These are phyloP conservation scores for Mus pahari DNA, from an alignment of 2,113 vertebrate genomes.

Conservation along the genomic window DNA sequence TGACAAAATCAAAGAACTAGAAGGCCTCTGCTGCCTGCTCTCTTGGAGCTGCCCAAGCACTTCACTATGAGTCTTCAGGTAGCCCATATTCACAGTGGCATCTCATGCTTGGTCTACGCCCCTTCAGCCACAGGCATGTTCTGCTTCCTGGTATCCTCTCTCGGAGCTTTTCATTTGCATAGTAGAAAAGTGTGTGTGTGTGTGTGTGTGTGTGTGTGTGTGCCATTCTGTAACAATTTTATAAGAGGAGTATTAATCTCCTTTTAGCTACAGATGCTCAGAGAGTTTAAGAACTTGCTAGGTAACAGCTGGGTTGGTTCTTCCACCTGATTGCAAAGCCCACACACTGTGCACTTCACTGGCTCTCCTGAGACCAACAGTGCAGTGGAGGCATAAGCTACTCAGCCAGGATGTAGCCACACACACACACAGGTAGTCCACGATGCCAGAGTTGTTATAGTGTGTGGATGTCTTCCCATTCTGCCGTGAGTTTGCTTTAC, in stretches of 20 bases:
- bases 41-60: neutral
- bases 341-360: neutral
- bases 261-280: neutral
- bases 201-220: neutral
- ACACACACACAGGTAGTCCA: neutral
- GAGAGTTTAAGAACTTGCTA: neutral
- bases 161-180: neutral
- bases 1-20: neutral
- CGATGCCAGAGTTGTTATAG: neutral
- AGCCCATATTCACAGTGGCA: no score
- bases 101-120: neutral
- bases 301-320: neutral
- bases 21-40: neutral
- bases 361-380: neutral
- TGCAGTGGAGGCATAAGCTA: no score
- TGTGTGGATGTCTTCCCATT: neutral
- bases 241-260: neutral
- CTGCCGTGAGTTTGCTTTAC: neutral
- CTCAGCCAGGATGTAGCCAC: neutral
- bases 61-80: no score
- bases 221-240: neutral
- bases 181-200: neutral
- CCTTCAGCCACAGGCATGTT: neutral
- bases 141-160: neutral
- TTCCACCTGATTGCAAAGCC: neutral